Percentiles rank a stretch among this genome's conserved stretches.
These are phyloP conservation scores for Harpalus rufipes DNA, from an alignment of 2,888 invertebrate species.

Conservation along the genomic window DNA sequence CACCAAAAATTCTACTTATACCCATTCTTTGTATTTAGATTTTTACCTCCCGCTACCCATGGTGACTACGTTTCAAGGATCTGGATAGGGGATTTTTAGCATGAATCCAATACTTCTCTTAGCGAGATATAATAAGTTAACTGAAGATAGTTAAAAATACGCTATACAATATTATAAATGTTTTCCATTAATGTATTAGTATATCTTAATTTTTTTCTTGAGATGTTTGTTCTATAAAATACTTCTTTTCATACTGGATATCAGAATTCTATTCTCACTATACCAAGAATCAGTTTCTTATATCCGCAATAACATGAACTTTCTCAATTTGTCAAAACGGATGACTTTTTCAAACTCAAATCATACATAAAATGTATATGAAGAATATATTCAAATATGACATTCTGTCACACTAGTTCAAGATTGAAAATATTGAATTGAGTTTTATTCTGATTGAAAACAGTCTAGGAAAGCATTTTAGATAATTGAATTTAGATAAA, in stretches of 20 bases:
- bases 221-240: too few species aligned
- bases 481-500: background rate
- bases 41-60: too few species aligned
- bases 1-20: too few species aligned
- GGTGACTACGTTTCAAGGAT: too few species aligned
- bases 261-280: background rate
- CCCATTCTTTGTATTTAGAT: too few species aligned
- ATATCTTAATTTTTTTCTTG: too few species aligned
- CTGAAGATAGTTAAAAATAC: too few species aligned
- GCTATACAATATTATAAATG: too few species aligned
- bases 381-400: background rate
- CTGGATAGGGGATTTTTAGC: too few species aligned
- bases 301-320: slow-evolving; percentile 28
- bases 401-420: background rate
- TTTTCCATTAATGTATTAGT: too few species aligned
- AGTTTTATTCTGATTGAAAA: background rate
- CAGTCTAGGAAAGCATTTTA: background rate
- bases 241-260: background rate
- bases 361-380: background rate
- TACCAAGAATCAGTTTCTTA: background rate
- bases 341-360: slow-evolving; percentile 7
- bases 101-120: too few species aligned
- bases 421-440: background rate
- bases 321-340: slow-evolving; percentile 25
- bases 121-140: too few species aligned